Evolutionary conservation across 2,797 vertebrate species (phyloP).

Genomic region (Scleropages formosus): DNA sequence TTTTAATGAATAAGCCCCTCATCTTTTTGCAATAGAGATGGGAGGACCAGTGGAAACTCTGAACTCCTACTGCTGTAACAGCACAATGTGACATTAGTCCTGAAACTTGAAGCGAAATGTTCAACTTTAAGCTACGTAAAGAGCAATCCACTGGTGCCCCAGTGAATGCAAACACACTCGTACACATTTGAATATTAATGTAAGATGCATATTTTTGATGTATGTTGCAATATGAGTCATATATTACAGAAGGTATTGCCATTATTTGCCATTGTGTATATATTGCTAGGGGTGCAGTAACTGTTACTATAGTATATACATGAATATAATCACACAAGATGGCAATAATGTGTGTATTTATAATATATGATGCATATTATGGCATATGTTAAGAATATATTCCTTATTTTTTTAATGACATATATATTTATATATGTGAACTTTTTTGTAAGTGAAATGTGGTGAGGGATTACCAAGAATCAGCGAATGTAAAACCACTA

Average conservation of each 20-base stretch:
- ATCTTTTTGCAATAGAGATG: background rate
- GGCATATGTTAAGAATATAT: constrained; percentile 42
- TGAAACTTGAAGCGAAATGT: constrained; percentile 14
- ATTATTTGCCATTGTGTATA: constrained; percentile 39
- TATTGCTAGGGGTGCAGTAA: constrained; percentile 25
- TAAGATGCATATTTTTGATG: constrained; percentile 31
- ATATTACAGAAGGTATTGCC: constrained; percentile 36
- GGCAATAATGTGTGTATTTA: constrained; percentile 50
- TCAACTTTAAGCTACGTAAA: constrained; percentile 20
- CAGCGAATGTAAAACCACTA: constrained; percentile 51
- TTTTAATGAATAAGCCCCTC: background rate
- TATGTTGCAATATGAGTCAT: constrained; percentile 24
- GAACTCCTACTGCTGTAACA: constrained; percentile 10
- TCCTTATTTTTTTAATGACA: constrained; percentile 34
- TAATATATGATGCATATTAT: constrained; percentile 37
- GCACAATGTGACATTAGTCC: background rate
- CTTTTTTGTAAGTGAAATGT: constrained; percentile 52
- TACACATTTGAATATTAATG: constrained; percentile 3
- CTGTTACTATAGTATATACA: constrained; percentile 32
- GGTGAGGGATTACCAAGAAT: constrained; percentile 39
- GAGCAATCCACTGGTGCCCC: constrained; percentile 16
- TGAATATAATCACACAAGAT: constrained; percentile 36
- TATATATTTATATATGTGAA: constrained; percentile 45
- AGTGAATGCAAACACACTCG: background rate
- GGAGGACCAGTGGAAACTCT: background rate